phyloP scores from a whole-genome alignment of 2,797 vertebrate species.

The Melanogrammus aeglefinus region DNA sequence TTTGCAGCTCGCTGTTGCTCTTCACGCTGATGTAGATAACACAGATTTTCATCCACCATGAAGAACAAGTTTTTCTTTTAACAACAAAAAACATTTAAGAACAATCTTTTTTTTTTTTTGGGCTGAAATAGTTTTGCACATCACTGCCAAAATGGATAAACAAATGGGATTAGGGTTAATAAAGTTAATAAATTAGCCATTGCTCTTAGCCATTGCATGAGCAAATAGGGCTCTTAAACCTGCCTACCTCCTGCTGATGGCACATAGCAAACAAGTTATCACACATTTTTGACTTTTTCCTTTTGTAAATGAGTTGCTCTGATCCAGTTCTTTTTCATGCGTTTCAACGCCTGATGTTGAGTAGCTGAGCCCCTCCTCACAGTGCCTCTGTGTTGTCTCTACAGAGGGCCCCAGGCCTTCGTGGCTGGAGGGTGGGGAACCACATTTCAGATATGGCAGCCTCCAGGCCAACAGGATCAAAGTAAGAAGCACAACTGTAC shows the following conservation, averaged over 20 bases:
- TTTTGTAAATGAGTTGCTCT: background rate
- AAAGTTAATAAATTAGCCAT: too few species aligned
- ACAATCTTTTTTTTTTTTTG: background rate
- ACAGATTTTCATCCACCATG: background rate
- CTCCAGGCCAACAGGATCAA: conserved; percentile 92
- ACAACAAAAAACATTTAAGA: background rate
- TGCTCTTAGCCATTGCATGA: background rate
- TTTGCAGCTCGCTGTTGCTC: background rate
- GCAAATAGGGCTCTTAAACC: background rate
- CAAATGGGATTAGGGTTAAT: background rate
- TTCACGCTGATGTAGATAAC: background rate
- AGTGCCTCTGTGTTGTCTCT: conserved; percentile 5
- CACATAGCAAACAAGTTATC: too few species aligned
- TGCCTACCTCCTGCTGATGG: too few species aligned
- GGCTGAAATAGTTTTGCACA: background rate
- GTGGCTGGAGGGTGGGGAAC: conserved; percentile 95
- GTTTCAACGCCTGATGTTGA: background rate
- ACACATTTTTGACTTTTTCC: background rate
- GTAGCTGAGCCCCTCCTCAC: background rate
- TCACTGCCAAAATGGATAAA: background rate
- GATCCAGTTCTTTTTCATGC: background rate
- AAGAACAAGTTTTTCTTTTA: background rate
- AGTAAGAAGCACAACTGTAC: conserved; percentile 74
- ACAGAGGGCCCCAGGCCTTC: conserved; percentile 90
- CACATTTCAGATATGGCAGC: conserved; percentile 96